Evolutionary conservation across 2,113 vertebrate genomes (phyloP), one percentile per base, ranked within the genome.

Genomic region (Glaucidium brasilianum): DNA sequence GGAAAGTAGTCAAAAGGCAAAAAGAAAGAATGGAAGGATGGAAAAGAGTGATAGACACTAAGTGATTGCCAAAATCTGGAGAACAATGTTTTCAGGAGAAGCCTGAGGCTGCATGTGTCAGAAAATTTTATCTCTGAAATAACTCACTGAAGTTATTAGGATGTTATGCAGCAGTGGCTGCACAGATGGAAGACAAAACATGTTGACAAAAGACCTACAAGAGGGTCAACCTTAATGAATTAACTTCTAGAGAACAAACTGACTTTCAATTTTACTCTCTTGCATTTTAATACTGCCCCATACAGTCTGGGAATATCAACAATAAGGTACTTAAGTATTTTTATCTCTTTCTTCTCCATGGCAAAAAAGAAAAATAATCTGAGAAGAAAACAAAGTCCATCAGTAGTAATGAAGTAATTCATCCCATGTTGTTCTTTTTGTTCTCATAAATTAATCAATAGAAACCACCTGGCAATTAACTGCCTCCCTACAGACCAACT

Each of bases 101-200:
- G 88, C 90, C 90, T 53, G 25, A 91, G 93, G 96, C 84, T 81
- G 32, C 15, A 45, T 59, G 5, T 90, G 92, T 97, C 91, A 96
- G 64, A 85, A 96, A 93, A 90, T 92, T 71, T 26, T 60, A 43
- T 81, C 52, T 82, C 79, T 4, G 12, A 84, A 95, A 90, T 81
- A 81, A 85, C 32, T 87, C 81, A 93, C 64, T 67, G 79, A 71
- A 87, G 22, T 81, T 94, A 94, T 83, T 85, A 86, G 71, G 60
- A 68, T 74, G 82, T 73, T 94, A 75, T 22, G 23, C 41, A 92
- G 92, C 3, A 2, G 37, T 41, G 50, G 58, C 29, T 91, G 80
- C 76, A 76, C 45, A 91, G 69, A 95, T 68, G 69, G 86, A 89
- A 87, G 58, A 90, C 35, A 79, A 82, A 69, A 93, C 78, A 66